Conservation (phyloP, 92 coral and sea anemone genomes). For the Bergia puertoricense region DNA sequence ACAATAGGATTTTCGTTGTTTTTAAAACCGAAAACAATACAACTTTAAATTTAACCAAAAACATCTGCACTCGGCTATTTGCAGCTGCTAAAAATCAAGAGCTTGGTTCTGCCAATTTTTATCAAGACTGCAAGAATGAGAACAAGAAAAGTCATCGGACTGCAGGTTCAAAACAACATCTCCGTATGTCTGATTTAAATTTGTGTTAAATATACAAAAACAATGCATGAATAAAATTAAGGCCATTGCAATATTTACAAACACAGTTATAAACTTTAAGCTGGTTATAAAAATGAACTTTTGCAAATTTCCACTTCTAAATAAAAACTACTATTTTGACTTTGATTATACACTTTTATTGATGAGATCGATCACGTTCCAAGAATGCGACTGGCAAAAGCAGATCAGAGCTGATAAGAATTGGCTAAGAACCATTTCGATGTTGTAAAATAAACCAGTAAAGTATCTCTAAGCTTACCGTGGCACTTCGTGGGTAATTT, state of each 20-base stretch:
- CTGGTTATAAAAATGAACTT: no score
- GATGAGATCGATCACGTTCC: no score
- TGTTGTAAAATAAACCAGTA: neutral
- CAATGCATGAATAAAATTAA: neutral
- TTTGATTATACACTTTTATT: no score
- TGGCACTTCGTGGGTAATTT: slow-evolving; percentile 91
- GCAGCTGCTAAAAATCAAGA: neutral
- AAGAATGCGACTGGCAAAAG: no score
- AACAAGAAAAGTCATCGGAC: neutral
- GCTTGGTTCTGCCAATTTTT: no score
- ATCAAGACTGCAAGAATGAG: no score
- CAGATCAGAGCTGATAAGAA: no score
- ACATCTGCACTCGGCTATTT: neutral
- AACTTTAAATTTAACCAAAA: neutral
- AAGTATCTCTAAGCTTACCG: slow-evolving; percentile 47
- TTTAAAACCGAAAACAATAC: neutral
- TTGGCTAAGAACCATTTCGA: neutral
- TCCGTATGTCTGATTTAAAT: neutral
- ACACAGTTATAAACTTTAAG: no score
- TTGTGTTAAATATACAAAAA: neutral
- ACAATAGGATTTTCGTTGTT: neutral
- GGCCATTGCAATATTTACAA: neutral
- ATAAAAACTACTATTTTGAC: no score
- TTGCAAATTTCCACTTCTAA: no score
- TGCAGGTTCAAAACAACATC: neutral